A percentile compares a stretch with the other conserved stretches of the same genome.
Evolutionary conservation across 2,797 vertebrate species (phyloP).

Genomic region (Poeciliopsis paucimaculata): DNA sequence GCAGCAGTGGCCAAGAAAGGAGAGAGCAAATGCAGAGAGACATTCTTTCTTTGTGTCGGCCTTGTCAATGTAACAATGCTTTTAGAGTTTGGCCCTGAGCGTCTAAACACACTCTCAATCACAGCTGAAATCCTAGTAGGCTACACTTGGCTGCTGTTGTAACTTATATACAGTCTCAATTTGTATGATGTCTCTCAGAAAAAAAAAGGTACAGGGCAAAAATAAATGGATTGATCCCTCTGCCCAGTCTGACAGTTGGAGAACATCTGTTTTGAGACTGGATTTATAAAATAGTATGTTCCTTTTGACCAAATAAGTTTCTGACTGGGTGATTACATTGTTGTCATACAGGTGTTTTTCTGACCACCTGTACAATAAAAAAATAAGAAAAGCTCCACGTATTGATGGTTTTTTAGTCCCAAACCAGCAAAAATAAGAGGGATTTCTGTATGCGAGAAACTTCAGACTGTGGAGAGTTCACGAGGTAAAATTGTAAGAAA

Average conservation of each 20-base stretch:
- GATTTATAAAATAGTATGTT: constrained; percentile 61
- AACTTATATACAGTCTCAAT: constrained; percentile 86
- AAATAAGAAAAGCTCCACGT: not conserved
- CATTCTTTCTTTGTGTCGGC: constrained; percentile 80
- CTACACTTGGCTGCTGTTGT: constrained; percentile 83
- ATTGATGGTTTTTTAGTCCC: not conserved
- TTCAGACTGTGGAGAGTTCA: not conserved
- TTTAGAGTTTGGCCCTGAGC: constrained; percentile 88
- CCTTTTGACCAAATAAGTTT: constrained; percentile 56
- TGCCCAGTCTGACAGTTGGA: constrained; percentile 70
- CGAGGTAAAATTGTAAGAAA: not conserved
- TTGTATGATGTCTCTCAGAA: constrained; percentile 81
- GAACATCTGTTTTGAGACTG: constrained; percentile 74
- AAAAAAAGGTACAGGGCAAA: constrained; percentile 67
- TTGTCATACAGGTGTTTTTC: constrained; percentile 19
- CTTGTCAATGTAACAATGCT: constrained; percentile 87
- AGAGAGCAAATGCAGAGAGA: constrained; percentile 70
- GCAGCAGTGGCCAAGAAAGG: constrained; percentile 76
- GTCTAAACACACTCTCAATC: constrained; percentile 86
- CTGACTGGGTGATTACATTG: constrained; percentile 41
- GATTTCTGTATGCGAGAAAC: not conserved
- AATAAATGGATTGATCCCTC: constrained; percentile 81
- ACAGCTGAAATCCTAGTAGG: constrained; percentile 81
- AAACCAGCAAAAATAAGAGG: not conserved
- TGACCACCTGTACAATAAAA: constrained; percentile 4